Base-by-base conservation (phyloP, 2,797 vertebrate genomes). In the Fundulus diaphanus region DNA sequence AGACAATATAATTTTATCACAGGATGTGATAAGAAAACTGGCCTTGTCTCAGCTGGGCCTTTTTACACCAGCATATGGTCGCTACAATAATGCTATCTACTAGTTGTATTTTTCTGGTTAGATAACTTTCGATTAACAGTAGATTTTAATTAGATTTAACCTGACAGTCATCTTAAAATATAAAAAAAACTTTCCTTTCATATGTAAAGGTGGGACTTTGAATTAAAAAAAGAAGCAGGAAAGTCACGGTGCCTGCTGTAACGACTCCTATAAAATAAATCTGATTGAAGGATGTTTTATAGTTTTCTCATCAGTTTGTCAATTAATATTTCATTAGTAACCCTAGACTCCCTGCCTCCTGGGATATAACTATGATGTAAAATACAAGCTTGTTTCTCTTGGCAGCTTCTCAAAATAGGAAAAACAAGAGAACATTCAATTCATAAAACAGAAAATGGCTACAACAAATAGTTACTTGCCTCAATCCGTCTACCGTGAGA, bases 1-100 rank as follows among this genome's bases (percentile, higher is more conserved):
- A 49, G 61, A 70, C 72, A 56, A 65, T 33, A 46, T 56, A 61
- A 61, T 44, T 57, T 13, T 24, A 59, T 54, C 77, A 83, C 70
- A 80, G 73, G 65, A 78, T 56, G 24, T 70, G 49, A 57, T 35
- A 37, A 31, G 48, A 27, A 11, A 52, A 56, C 33, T 27, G 51
- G 1, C 3, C 15, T 42, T 20, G 18, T 65, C 68, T 79, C 49
- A 31, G 15, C n/a, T 68, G 20, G 24, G 24, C n/a, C n/a, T 51
- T 46, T 70, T 40, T 20, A n/a, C 61, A 65, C 35, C 24, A 54
- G 24, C 35, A 54, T 37, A 31, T 5, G 35, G 12, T 22, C 57
- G 4, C 24, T 24, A 24, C 40, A 22, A n/a, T 37, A 24, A 24
- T 40, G 24, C 35, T 40, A 6, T 40, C 4, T 40, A 5, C 8